Percentiles rank a stretch among this genome's conserved stretches.
phyloP scores from a whole-genome alignment of 37 sponge, comb jelly and placozoan genomes.

The Lycopodina hypogea region DNA sequence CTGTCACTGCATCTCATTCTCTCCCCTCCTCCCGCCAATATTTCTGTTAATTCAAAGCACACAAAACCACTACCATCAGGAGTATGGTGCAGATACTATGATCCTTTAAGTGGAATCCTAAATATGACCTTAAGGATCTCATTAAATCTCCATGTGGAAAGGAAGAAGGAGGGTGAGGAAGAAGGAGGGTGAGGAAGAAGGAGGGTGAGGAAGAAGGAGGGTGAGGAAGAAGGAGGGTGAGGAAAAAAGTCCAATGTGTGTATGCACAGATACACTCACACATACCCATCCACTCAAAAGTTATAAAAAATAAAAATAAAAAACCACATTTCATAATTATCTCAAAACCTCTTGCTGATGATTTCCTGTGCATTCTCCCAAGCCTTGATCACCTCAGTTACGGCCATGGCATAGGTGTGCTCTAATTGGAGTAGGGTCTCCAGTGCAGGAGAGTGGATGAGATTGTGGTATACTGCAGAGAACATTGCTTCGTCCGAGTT shows the following conservation, averaged over 20 bases:
- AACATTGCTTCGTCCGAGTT: slow-evolving; percentile 40
- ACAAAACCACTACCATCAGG: too few relatives aligned
- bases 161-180: background rate
- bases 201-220: background rate
- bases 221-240: background rate
- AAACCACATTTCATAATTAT: too few relatives aligned
- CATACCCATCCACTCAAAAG: too few relatives aligned
- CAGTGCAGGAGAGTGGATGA: slow-evolving; percentile 83
- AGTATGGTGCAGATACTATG: too few relatives aligned
- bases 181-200: background rate
- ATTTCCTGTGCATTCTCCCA: slow-evolving; percentile 37
- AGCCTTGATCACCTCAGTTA: slow-evolving; percentile 42
- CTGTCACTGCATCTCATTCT: too few relatives aligned
- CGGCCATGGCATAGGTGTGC: slow-evolving; percentile 74
- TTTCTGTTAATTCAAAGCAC: too few relatives aligned
- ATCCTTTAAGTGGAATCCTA: too few relatives aligned
- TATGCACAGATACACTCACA: too few relatives aligned
- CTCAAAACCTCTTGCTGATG: slow-evolving; percentile 66
- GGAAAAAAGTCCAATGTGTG: background rate
- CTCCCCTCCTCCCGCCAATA: too few relatives aligned
- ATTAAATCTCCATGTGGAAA: background rate
- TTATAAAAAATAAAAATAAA: too few relatives aligned
- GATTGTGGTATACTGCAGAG: slow-evolving; percentile 74
- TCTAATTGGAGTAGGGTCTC: slow-evolving; percentile 88
- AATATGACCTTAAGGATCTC: too few relatives aligned